These are phyloP conservation scores for Parauchenoglanis ngamensis DNA, from an alignment of 2,797 vertebrate genomes.

Conservation along the genomic window DNA sequence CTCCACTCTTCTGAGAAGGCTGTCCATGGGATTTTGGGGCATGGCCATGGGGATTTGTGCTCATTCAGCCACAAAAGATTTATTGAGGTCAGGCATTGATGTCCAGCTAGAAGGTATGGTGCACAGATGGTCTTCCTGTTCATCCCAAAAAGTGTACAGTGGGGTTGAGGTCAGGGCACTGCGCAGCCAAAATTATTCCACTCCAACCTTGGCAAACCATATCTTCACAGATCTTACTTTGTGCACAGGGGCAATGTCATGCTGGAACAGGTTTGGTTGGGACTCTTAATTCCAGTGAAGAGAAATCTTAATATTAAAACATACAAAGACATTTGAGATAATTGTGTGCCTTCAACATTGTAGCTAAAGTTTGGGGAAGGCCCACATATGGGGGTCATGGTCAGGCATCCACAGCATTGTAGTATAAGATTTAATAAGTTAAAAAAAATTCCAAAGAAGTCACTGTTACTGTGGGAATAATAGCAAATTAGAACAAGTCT, in stretches of 20 bases:
- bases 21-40: background rate
- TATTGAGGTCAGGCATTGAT: background rate
- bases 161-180: background rate
- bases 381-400: background rate
- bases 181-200: background rate
- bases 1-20: background rate
- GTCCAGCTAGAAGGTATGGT: background rate
- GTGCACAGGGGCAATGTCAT: background rate
- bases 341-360: background rate
- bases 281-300: background rate
- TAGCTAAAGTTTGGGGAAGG: background rate
- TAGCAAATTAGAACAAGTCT: background rate
- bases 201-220: too few species aligned
- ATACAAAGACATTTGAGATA: background rate
- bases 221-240: too few species aligned
- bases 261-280: background rate
- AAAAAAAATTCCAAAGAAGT: too few species aligned
- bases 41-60: background rate
- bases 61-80: background rate
- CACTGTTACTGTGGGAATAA: background rate
- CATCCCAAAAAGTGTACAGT: background rate
- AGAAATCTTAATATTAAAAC: background rate
- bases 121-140: background rate
- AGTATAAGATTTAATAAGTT: background rate
- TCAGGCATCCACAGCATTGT: background rate